Conservation (phyloP, 2,888 invertebrate genomes). For the Philhelius pedissequus region DNA sequence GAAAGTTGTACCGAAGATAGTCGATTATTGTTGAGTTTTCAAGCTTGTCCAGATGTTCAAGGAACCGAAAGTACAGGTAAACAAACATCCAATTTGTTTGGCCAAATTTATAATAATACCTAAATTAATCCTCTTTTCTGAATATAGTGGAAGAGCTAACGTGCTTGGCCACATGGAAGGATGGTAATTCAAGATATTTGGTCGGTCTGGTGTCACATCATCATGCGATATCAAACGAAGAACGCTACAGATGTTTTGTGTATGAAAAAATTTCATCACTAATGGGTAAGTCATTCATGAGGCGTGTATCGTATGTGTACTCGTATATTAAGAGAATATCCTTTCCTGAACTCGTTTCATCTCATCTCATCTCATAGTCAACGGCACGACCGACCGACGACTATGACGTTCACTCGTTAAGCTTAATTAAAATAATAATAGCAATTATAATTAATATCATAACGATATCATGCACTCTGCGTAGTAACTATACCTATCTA, state of each 20-base stretch:
- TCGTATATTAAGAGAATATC: slow-evolving; percentile 1
- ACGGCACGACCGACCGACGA: too few species aligned
- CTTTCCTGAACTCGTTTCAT: background rate
- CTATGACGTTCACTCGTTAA: slow-evolving; percentile 5
- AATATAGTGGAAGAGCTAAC: slow-evolving; percentile 91
- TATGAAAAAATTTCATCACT: slow-evolving; percentile 89
- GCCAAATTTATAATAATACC: background rate
- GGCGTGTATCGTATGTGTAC: slow-evolving; percentile 3
- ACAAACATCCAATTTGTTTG: background rate
- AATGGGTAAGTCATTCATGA: slow-evolving; percentile 78
- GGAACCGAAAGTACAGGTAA: slow-evolving; percentile 94
- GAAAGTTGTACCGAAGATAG: slow-evolving; percentile 97
- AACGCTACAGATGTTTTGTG: slow-evolving; percentile 96
- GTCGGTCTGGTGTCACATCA: slow-evolving; percentile 94
- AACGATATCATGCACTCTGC: slow-evolving; percentile 56
- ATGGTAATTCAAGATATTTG: slow-evolving; percentile 93
- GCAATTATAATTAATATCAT: slow-evolving; percentile 66
- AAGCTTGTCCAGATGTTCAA: slow-evolving; percentile 94
- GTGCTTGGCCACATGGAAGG: slow-evolving; percentile 95
- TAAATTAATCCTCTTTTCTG: slow-evolving; percentile 74
- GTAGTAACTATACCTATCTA: background rate
- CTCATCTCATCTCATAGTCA: background rate
- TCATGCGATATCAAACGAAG: slow-evolving; percentile 94
- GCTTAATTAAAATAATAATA: slow-evolving; percentile 65
- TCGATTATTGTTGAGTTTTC: slow-evolving; percentile 92